Evolutionary conservation across 92 coral and sea anemone genomes (phyloP), one percentile per base, ranked within the genome.

Genomic region (Actinernus sp.): DNA sequence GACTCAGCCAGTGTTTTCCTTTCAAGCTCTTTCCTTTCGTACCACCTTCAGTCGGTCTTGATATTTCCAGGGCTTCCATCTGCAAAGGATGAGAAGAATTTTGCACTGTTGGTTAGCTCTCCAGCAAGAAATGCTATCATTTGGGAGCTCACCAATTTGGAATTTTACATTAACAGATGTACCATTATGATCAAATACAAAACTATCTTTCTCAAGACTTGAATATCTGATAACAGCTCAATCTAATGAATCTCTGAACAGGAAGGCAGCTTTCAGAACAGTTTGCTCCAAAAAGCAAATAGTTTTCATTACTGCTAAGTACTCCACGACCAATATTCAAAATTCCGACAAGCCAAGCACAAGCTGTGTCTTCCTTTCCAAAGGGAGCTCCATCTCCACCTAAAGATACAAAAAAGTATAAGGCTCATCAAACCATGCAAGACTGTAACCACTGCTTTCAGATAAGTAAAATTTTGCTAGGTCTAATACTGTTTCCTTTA

Each of bases 271-370:
- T 23, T 45, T 45, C 52, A 6, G 52, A 45, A 23, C 52, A 45
- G 52, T 45, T 45, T 45, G 52, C 52, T 23, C 52, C 10, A 45
- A 45, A 45, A 12, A 45, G 52, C 22, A 45, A 45, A 23, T 9
- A 45, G 52, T 45, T 45, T 45, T 45, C 52, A 45, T 45, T 45
- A 17, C 52, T 45, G 52, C 52, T 45, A 4, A 45, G 21, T 4
- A 45, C 52, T 17, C 52, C 22, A 12, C 22, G 10, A 17, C 52
- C 52, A 45, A 45, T 45, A 45, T 45, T 45, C 10, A 45, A 23
- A 45, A 45, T 9, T 4, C 17, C 4, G 22, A 45, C 22, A 8
- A 45, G 22, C 52, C 52, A 45, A 17, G 52, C 10, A 45, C 52
- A 45, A 8, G 52, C 52, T 18, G 22, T 18, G 22, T 45, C 52